Percentiles rank a stretch among this genome's conserved stretches.
Conservation (phyloP, 2,888 invertebrate species). For the Xylota segnis region DNA sequence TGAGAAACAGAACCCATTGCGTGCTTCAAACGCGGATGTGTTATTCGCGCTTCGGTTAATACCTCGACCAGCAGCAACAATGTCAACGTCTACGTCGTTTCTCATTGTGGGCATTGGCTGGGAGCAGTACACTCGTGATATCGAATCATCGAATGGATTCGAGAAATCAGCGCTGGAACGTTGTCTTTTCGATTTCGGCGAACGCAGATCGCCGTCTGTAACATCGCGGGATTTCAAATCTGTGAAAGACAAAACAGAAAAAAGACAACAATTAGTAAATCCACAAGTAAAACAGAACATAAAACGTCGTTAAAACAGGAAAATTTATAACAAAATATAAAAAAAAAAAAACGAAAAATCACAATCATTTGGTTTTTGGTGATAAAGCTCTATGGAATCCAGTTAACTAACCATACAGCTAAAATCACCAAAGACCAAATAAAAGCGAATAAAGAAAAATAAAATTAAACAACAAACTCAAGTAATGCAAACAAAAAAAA, state of each 20-base stretch:
- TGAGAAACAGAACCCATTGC: conserved; percentile 91
- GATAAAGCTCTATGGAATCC: conserved; percentile 89
- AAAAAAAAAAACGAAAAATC: conserved; percentile 78
- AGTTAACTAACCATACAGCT: conserved; percentile 87
- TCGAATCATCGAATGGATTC: conserved; percentile 82
- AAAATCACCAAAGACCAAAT: conserved; percentile 90
- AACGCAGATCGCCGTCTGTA: conserved; percentile 82
- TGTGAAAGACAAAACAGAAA: conserved; percentile 75
- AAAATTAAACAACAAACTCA: conserved; percentile 51
- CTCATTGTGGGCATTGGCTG: conserved; percentile 83
- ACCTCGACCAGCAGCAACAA: conserved; percentile 52
- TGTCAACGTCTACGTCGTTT: conserved; percentile 69
- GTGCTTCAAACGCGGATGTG: conserved; percentile 81
- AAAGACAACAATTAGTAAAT: conserved; percentile 14
- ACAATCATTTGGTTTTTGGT: conserved; percentile 88
- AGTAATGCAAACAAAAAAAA: conserved; percentile 55
- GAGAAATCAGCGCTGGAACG: conserved; percentile 81
- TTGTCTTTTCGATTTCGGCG: conserved; percentile 83
- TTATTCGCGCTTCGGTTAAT: conserved; percentile 78
- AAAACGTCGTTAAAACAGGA: neutral
- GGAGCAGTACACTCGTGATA: conserved; percentile 84
- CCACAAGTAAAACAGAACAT: neutral
- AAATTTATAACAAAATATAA: conserved; percentile 26
- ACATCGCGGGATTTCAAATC: conserved; percentile 83
- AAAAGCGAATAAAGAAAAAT: conserved; percentile 79